phyloP scores from a whole-genome alignment of 2,888 invertebrate species.

The Tridacna crocea region DNA sequence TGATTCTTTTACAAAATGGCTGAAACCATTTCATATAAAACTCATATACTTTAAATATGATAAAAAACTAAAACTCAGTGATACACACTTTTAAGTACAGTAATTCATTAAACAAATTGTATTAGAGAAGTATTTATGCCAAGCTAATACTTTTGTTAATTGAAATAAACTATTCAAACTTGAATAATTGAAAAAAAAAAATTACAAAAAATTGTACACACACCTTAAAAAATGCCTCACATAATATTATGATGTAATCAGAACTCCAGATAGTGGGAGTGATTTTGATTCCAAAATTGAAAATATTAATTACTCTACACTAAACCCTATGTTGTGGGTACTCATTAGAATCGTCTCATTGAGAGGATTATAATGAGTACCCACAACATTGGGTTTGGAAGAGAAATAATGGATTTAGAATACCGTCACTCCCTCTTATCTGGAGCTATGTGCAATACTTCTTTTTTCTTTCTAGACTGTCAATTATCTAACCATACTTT shows the following conservation, averaged over 20 bases:
- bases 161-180: conserved; percentile 27
- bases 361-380: too few relatives aligned
- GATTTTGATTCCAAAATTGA: too few relatives aligned
- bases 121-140: neutral
- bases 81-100: conserved; percentile 7
- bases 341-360: too few relatives aligned
- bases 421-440: too few relatives aligned
- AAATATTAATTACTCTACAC: too few relatives aligned
- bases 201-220: conserved; percentile 12
- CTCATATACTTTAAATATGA: conserved; percentile 17
- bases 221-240: neutral
- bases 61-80: neutral
- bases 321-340: too few relatives aligned
- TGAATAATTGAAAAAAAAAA: neutral
- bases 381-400: too few relatives aligned
- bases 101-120: neutral
- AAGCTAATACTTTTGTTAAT: conserved; percentile 18
- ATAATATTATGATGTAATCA: too few relatives aligned
- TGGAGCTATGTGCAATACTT: too few relatives aligned
- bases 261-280: too few relatives aligned
- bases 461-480: neutral
- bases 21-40: conserved; percentile 14
- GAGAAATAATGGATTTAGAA: too few relatives aligned
- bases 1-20: neutral
- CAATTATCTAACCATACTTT: neutral